phyloP scores from a whole-genome alignment of 2,888 invertebrate genomes.

The Trissolcus brochymenae region DNA sequence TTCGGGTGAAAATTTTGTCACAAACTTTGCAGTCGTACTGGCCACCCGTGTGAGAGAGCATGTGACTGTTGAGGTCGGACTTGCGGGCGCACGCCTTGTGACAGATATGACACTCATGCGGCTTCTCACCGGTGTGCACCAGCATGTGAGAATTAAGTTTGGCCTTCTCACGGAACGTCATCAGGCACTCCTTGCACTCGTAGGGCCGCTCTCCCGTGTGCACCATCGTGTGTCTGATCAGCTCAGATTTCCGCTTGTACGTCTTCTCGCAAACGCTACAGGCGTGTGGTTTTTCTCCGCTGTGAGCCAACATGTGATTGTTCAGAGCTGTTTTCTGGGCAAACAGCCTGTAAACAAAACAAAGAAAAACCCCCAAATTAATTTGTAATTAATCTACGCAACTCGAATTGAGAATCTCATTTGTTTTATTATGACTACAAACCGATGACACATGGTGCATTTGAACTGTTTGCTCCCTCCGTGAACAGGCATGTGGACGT shows the following conservation, averaged over 20 bases:
- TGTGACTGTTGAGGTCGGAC: conserved; percentile 73
- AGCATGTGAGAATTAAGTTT: conserved; percentile 74
- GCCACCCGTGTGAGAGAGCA: conserved; percentile 73
- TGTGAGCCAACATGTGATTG: conserved; percentile 72
- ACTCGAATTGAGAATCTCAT: no score
- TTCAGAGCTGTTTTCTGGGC: conserved; percentile 70
- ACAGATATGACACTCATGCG: conserved; percentile 73
- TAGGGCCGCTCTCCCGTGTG: conserved; percentile 73
- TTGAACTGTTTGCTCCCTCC: conserved; percentile 68
- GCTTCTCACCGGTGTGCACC: conserved; percentile 73
- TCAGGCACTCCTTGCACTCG: conserved; percentile 73
- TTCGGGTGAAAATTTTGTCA: conserved; percentile 73
- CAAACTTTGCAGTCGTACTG: conserved; percentile 74
- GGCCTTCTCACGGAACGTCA: conserved; percentile 73
- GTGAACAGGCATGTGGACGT: conserved; percentile 65
- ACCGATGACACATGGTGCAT: conserved; percentile 68
- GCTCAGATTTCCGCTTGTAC: conserved; percentile 72
- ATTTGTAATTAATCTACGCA: not conserved
- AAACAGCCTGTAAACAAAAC: conserved; percentile 62
- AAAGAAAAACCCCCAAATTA: not conserved
- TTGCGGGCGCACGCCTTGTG: conserved; percentile 73
- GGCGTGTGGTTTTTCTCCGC: conserved; percentile 72
- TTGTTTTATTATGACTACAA: conserved; percentile 7
- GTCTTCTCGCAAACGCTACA: conserved; percentile 73
- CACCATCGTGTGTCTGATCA: conserved; percentile 72